Percentiles rank a stretch among this genome's conserved stretches.
These are phyloP conservation scores for Eulemur albifrons DNA, from an alignment of 2,797 vertebrate genomes.

Conservation along the genomic window DNA sequence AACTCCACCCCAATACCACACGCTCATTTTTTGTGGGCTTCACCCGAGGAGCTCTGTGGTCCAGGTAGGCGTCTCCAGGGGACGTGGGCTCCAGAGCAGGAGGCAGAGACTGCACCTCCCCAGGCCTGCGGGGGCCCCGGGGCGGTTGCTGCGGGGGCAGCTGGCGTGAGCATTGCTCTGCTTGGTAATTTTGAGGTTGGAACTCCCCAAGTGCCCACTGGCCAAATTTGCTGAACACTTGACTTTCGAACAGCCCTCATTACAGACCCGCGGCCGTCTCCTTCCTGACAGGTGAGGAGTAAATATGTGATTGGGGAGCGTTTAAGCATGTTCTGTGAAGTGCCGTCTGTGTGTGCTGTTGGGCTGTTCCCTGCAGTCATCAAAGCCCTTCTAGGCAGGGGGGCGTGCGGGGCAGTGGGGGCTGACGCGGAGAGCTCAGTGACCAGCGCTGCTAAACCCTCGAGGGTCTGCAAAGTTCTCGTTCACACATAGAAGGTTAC, in stretches of 20 bases:
- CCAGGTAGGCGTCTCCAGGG: neutral
- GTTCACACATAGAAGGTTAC: fast-evolving
- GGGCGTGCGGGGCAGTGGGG: neutral
- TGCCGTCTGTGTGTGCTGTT: constrained; percentile 55
- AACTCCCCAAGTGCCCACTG: constrained; percentile 58
- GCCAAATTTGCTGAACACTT: constrained; percentile 75
- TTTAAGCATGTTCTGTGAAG: constrained; percentile 68
- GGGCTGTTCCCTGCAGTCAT: constrained; percentile 70
- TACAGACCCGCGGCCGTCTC: constrained; percentile 50
- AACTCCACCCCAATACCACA: neutral
- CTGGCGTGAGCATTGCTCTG: neutral
- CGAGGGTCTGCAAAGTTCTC: neutral
- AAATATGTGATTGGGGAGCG: constrained; percentile 78
- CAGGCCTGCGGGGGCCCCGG: fast-evolving
- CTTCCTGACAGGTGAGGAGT: constrained; percentile 61
- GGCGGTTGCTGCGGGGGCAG: neutral
- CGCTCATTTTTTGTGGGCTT: neutral
- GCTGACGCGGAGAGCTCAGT: neutral
- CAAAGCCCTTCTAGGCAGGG: constrained; percentile 40
- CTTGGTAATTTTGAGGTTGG: neutral
- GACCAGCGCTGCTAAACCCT: neutral
- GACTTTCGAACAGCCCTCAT: constrained; percentile 71
- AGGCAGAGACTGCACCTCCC: neutral
- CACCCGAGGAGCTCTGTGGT: neutral
- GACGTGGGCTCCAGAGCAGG: neutral